These are phyloP conservation scores for Drosophila eugracilis DNA, from an alignment of 1,140 invertebrate species.

Conservation along the genomic window DNA sequence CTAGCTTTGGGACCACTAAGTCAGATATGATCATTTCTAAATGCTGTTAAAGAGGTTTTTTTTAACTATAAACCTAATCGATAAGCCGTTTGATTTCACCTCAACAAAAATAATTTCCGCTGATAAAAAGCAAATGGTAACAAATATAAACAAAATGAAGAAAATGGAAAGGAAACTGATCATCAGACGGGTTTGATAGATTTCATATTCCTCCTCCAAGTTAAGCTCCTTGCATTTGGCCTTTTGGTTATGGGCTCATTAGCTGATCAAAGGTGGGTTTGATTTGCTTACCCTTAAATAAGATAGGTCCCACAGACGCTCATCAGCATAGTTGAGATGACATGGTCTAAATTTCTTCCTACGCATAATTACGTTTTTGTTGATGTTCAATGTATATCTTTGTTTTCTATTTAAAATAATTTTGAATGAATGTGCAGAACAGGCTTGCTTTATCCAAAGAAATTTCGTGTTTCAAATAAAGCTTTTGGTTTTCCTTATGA, in stretches of 20 bases:
- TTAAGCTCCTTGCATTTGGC: constrained; percentile 38
- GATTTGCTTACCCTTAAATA: constrained; percentile 38
- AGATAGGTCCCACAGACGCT: constrained; percentile 33
- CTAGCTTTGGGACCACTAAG: constrained; percentile 48
- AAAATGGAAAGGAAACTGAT: constrained; percentile 37
- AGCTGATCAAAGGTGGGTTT: neutral
- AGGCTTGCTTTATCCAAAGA: too few relatives aligned
- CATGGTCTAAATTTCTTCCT: neutral
- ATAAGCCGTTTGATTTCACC: neutral
- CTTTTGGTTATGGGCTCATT: constrained; percentile 1
- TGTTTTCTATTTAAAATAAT: neutral
- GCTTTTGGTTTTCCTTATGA: too few relatives aligned
- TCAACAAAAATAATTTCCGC: neutral
- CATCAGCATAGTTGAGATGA: constrained; percentile 19
- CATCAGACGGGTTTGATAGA: constrained; percentile 43
- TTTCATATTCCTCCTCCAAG: constrained; percentile 36
- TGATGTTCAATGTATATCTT: neutral
- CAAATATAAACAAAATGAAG: constrained; percentile 13
- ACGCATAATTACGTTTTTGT: neutral
- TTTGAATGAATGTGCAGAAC: neutral
- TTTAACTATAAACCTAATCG: neutral
- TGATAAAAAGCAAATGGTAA: neutral
- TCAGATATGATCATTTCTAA: constrained; percentile 40
- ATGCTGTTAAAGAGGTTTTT: constrained; percentile 6
- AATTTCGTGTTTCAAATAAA: too few relatives aligned